Evolutionary conservation across 1,140 invertebrate genomes (phyloP).

Genomic region (Pseudachorutes palmiensis): DNA sequence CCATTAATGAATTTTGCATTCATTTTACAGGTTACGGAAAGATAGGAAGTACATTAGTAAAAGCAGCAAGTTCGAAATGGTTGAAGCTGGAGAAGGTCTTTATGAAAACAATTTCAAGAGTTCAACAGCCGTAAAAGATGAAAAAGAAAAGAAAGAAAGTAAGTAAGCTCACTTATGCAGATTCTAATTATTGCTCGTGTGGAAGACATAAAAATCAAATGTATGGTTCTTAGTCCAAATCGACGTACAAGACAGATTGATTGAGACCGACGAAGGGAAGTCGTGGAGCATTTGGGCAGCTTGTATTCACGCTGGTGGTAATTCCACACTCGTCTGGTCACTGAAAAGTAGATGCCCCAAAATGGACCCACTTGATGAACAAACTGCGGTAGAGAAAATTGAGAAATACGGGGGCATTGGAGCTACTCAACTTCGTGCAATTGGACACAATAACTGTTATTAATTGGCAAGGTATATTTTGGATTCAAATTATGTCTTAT

Average conservation of each 20-base stretch:
- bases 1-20: not conserved
- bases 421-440: not conserved
- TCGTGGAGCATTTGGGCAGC: not conserved
- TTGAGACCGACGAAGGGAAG: conserved; percentile 7
- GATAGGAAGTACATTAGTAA: not conserved
- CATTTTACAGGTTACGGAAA: not conserved
- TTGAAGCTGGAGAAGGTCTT: not conserved
- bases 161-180: not conserved
- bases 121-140: not conserved
- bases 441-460: no score
- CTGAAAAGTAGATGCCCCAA: not conserved
- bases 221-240: not conserved
- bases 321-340: not conserved
- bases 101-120: not conserved
- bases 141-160: not conserved
- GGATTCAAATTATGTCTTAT: no score
- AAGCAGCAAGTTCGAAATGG: not conserved
- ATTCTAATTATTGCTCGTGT: not conserved
- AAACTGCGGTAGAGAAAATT: not conserved
- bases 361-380: not conserved
- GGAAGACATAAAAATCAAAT: no score
- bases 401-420: not conserved
- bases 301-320: not conserved
- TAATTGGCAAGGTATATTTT: no score
- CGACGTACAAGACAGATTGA: not conserved